Percentiles rank a stretch among this genome's conserved stretches.
Conservation (phyloP, 1,140 invertebrate species). For the Drosophila takahashii region DNA sequence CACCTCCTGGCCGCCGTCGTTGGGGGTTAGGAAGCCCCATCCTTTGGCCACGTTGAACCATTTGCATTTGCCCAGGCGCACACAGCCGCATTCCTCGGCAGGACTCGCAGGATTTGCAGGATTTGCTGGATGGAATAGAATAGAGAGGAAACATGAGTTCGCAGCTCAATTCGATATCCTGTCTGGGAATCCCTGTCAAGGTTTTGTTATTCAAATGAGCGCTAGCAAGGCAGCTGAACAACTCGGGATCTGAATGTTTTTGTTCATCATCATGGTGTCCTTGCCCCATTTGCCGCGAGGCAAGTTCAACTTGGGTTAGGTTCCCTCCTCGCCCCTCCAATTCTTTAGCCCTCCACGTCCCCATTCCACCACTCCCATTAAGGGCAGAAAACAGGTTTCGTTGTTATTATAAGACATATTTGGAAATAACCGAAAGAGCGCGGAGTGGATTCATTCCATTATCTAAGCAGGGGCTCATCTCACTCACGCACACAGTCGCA, state of each 20-base stretch:
- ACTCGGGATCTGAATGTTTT: conserved; percentile 1
- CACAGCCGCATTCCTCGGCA: conserved; percentile 83
- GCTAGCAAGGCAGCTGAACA: conserved; percentile 56
- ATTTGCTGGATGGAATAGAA: conserved; percentile 19
- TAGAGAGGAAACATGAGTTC: conserved; percentile 21
- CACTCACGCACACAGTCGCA: conserved; percentile 26
- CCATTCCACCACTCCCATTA: conserved; percentile 4
- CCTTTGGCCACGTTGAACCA: conserved; percentile 97
- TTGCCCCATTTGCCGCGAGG: conserved; percentile 77
- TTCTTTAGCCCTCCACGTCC: background rate
- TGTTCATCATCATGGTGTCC: conserved; percentile 39
- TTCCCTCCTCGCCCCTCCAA: background rate
- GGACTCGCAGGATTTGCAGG: conserved; percentile 27
- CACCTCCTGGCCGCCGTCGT: conserved; percentile 94
- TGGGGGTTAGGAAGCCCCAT: conserved; percentile 95
- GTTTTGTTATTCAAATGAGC: conserved; percentile 75
- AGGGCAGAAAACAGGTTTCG: conserved; percentile 65
- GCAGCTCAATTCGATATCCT: conserved; percentile 57
- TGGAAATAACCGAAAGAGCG: conserved; percentile 29
- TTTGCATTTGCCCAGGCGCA: conserved; percentile 92
- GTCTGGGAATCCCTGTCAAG: conserved; percentile 34
- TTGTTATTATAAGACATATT: conserved; percentile 51
- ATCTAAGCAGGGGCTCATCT: conserved; percentile 66
- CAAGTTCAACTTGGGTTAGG: conserved; percentile 55
- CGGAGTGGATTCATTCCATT: conserved; percentile 55